A percentile compares a stretch with the other conserved stretches of the same genome.
Conservation (phyloP, 2,113 vertebrate genomes). For the Lepidothrix coronata region DNA sequence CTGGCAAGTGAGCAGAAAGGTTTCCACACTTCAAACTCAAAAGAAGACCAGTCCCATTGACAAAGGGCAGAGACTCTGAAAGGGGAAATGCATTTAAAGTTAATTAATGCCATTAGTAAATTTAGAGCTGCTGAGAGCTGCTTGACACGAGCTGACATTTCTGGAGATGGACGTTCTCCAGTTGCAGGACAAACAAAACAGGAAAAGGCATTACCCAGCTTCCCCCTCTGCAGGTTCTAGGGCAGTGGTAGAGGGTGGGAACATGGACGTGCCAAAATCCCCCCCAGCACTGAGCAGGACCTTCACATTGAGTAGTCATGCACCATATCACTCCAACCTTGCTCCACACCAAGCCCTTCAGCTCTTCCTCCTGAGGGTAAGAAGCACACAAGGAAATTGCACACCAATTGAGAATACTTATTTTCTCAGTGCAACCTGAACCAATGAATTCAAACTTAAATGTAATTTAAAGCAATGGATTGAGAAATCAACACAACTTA, state of each 20-base stretch:
- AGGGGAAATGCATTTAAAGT: slow-evolving; percentile 1
- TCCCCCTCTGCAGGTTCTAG: neutral
- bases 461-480: neutral
- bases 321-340: neutral
- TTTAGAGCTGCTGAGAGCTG: slow-evolving; percentile 19
- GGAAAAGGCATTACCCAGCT: neutral
- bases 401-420: neutral
- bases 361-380: neutral
- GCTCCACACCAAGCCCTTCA: neutral
- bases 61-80: neutral
- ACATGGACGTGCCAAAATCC: accelerated
- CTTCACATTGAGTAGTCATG: accelerated
- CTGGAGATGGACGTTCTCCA: neutral
- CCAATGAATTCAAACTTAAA: neutral
- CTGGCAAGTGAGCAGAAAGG: neutral
- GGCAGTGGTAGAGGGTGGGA: neutral
- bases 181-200: neutral
- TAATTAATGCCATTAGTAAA: neutral
- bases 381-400: neutral
- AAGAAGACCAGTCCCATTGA: neutral
- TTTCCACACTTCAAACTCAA: neutral
- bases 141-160: neutral
- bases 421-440: neutral
- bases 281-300: neutral
- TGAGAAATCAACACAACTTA: neutral